These are phyloP conservation scores for Drosophila truncata DNA, from an alignment of 1,140 invertebrate species.

Conservation along the genomic window DNA sequence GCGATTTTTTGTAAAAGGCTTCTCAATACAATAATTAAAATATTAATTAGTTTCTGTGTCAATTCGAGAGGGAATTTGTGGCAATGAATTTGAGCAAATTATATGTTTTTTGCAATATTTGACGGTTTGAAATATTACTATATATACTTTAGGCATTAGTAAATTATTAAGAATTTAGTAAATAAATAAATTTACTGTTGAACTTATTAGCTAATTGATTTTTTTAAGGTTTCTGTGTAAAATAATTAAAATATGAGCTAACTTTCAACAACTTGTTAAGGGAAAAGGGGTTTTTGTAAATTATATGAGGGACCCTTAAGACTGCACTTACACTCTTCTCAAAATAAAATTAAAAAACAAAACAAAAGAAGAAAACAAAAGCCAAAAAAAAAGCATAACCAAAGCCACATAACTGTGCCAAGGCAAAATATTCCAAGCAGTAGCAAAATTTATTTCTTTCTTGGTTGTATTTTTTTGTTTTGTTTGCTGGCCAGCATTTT, in stretches of 20 bases:
- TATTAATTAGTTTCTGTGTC: slow-evolving; percentile 14
- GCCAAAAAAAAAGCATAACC: slow-evolving; percentile 35
- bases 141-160: background rate
- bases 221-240: background rate
- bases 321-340: background rate
- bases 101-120: background rate
- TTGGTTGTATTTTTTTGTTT: background rate
- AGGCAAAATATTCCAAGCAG: slow-evolving; percentile 54
- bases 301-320: slow-evolving; percentile 1
- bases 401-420: slow-evolving; percentile 79
- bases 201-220: background rate
- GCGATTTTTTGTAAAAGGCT: slow-evolving; percentile 17
- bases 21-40: slow-evolving; percentile 43
- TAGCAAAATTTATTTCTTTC: slow-evolving; percentile 38
- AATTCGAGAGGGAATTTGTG: slow-evolving; percentile 25
- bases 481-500: slow-evolving; percentile 19
- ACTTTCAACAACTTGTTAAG: background rate
- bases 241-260: slow-evolving; percentile 11
- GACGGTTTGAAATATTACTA: background rate
- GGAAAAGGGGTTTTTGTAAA: slow-evolving; percentile 13
- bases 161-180: background rate
- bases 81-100: background rate
- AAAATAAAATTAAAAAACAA: slow-evolving; percentile 22
- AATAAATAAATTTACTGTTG: too few species aligned
- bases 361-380: slow-evolving; percentile 24